A percentile compares a stretch with the other conserved stretches of the same genome.
Conservation (phyloP, 2,888 invertebrate species). For the Dioctria rufipes region DNA sequence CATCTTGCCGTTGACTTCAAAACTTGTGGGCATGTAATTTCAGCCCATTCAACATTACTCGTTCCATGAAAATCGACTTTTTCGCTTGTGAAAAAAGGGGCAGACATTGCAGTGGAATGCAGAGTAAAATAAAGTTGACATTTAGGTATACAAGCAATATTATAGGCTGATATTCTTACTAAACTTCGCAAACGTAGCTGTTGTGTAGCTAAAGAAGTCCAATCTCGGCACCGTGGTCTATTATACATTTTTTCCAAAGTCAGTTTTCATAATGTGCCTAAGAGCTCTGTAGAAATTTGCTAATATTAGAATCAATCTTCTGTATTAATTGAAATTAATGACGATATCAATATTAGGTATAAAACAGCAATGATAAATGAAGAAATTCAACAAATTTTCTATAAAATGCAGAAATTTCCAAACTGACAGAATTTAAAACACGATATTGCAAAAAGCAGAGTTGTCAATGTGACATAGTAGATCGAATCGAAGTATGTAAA, state of each 20-base stretch:
- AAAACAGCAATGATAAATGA: too few species aligned
- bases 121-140: conserved; percentile 84
- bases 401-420: too few species aligned
- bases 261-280: too few species aligned
- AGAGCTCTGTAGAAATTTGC: too few species aligned
- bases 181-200: conserved; percentile 87
- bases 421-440: too few species aligned
- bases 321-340: too few species aligned
- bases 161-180: conserved; percentile 81
- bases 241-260: conserved; percentile 26
- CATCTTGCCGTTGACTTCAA: conserved; percentile 72
- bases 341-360: too few species aligned
- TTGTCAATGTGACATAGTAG: too few species aligned
- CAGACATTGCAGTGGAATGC: conserved; percentile 85
- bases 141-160: conserved; percentile 69
- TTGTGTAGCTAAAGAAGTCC: conserved; percentile 87
- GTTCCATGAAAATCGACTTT: conserved; percentile 77
- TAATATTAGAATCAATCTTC: too few species aligned
- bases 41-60: conserved; percentile 86
- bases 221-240: conserved; percentile 81
- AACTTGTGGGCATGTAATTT: conserved; percentile 79
- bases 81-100: conserved; percentile 89
- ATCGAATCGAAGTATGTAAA: too few species aligned
- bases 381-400: too few species aligned
- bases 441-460: too few species aligned